Evolutionary conservation across 92 coral and sea anemone genomes (phyloP).

Genomic region (Hydrozoanthus gracilis): DNA sequence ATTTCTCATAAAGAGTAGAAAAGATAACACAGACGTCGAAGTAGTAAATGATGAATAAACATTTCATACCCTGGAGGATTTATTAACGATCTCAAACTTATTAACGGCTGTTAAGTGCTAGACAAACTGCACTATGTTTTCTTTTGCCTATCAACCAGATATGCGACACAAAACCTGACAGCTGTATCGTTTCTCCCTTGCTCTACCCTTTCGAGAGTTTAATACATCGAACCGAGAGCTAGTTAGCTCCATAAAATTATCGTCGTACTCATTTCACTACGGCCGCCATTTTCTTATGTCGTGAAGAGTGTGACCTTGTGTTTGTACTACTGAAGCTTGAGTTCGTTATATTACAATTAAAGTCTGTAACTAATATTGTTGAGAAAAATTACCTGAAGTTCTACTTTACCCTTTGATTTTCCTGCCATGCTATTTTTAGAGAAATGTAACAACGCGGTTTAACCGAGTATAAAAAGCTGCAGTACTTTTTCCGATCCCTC

Average conservation of each 20-base stretch:
- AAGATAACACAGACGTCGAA: not conserved
- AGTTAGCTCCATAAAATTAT: no score
- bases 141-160: not conserved
- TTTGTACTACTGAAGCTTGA: not conserved
- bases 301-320: not conserved
- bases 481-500: not conserved
- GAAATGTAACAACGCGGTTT: not conserved
- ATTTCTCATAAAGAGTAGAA: no score
- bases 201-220: not conserved
- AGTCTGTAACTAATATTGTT: not conserved
- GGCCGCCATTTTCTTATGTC: constrained; percentile 20
- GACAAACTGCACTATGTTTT: not conserved
- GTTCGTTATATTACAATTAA: constrained; percentile 4
- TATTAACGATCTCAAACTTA: not conserved
- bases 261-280: no score
- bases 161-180: not conserved
- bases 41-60: not conserved
- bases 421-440: constrained; percentile 26
- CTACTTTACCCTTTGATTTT: constrained; percentile 81
- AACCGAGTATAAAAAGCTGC: not conserved
- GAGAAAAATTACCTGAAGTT: constrained; percentile 81
- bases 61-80: not conserved
- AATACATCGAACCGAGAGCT: no score
- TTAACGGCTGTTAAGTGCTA: no score
- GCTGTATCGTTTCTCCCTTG: not conserved